These are phyloP conservation scores for Thalassarche chlororhynchos DNA, from an alignment of 2,113 vertebrate species.

Conservation along the genomic window DNA sequence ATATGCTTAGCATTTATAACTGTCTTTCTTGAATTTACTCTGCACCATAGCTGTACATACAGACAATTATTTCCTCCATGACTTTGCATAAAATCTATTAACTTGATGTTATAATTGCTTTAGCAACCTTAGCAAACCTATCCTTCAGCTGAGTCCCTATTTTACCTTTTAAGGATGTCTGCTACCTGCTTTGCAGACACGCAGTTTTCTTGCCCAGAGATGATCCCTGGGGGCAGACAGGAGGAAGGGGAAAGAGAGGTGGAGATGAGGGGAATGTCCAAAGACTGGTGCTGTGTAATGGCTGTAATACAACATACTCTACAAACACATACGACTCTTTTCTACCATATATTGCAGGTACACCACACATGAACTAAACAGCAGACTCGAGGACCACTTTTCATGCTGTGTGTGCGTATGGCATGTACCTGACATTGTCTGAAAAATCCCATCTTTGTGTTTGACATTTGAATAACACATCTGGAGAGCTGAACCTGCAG, in stretches of 20 bases:
- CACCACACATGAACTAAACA: not conserved
- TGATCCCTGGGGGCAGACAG: not conserved
- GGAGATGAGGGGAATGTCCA: not conserved
- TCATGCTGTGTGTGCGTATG: fast-evolving
- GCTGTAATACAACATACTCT: not conserved
- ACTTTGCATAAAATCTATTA: not conserved
- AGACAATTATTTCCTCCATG: not conserved
- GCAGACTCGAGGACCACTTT: not conserved
- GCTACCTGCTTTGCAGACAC: not conserved
- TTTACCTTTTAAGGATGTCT: not conserved
- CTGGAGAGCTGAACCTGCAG: not conserved
- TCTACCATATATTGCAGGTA: not conserved
- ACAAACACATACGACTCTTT: not conserved
- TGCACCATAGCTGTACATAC: not conserved
- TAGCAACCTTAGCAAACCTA: not conserved
- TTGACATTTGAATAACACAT: not conserved
- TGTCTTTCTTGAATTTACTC: not conserved
- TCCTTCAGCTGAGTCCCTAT: not conserved
- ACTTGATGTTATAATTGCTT: not conserved
- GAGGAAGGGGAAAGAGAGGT: not conserved
- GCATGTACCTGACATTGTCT: not conserved
- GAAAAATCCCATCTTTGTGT: not conserved
- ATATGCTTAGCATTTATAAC: not conserved
- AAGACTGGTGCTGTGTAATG: not conserved
- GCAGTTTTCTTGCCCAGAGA: not conserved